These are phyloP conservation scores for Falco cherrug DNA, from an alignment of 2,797 vertebrate genomes.

Conservation along the genomic window DNA sequence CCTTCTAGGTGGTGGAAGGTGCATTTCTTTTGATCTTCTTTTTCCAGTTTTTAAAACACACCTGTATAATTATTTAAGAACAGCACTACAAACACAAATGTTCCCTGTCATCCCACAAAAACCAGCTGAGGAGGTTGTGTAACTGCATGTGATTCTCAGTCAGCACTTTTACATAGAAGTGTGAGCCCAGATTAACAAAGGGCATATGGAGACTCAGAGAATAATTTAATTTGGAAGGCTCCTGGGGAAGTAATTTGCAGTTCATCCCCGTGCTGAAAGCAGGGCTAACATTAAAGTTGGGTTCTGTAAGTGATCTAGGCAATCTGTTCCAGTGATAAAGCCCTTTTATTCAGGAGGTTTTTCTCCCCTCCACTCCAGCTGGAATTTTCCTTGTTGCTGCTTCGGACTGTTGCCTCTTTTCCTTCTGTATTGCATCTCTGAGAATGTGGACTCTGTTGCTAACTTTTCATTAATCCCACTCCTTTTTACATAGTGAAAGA, in stretches of 20 bases:
- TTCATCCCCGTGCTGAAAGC: not conserved
- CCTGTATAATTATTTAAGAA: not conserved
- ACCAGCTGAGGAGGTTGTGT: not conserved
- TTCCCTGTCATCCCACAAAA: not conserved
- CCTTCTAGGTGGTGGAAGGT: not conserved
- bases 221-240: slow-evolving; percentile 14
- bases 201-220: not conserved
- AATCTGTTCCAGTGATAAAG: slow-evolving; percentile 17
- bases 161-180: not conserved
- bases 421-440: not conserved
- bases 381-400: not conserved
- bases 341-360: not conserved
- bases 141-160: not conserved
- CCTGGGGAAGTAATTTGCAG: not conserved
- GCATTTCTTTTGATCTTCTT: not conserved
- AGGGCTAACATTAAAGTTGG: not conserved
- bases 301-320: not conserved
- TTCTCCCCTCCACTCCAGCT: not conserved
- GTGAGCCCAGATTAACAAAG: slow-evolving; percentile 3
- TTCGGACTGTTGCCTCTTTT: not conserved
- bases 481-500: not conserved
- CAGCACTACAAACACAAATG: not conserved
- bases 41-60: not conserved
- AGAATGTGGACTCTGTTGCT: not conserved
- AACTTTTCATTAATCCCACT: not conserved